Percentiles rank a stretch among this genome's conserved stretches.
Evolutionary conservation across 2,888 invertebrate genomes (phyloP).

Genomic region (Agrilus mali): DNA sequence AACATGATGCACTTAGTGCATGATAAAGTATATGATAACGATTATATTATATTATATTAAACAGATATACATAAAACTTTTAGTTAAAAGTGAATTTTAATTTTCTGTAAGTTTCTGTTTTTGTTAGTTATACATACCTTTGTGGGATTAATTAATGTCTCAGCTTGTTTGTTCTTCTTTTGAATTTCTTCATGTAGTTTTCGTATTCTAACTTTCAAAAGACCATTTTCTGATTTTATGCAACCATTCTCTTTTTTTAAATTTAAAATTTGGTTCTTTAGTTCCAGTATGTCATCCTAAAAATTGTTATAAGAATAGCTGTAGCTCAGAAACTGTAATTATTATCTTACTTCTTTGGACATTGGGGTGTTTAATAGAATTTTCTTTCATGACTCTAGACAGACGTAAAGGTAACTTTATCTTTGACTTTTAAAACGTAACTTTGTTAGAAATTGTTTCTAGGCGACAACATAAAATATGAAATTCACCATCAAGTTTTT

Average conservation of each 20-base stretch:
- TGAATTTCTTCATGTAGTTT: conserved; percentile 21
- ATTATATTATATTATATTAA: too few relatives aligned
- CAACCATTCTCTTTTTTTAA: conserved; percentile 19
- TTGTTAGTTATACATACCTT: conserved; percentile 14
- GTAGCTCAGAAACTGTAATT: not conserved
- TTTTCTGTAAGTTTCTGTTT: not conserved
- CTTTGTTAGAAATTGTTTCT: too few relatives aligned
- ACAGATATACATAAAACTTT: too few relatives aligned
- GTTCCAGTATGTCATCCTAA: conserved; percentile 15
- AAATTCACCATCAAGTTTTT: not conserved
- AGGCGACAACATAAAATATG: not conserved
- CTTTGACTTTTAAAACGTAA: too few relatives aligned
- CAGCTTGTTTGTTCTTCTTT: conserved; percentile 22
- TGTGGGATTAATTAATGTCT: conserved; percentile 19
- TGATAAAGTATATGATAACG: too few relatives aligned
- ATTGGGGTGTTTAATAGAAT: too few relatives aligned
- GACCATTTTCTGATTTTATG: conserved; percentile 20
- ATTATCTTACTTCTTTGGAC: too few relatives aligned
- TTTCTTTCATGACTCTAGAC: too few relatives aligned
- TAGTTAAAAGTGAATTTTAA: too few relatives aligned
- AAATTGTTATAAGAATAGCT: conserved; percentile 4
- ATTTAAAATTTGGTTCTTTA: conserved; percentile 20
- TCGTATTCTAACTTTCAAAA: conserved; percentile 23
- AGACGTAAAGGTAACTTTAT: too few relatives aligned
- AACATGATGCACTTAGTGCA: too few relatives aligned